phyloP scores from a whole-genome alignment of 2,888 invertebrate genomes.

The Syritta pipiens region DNA sequence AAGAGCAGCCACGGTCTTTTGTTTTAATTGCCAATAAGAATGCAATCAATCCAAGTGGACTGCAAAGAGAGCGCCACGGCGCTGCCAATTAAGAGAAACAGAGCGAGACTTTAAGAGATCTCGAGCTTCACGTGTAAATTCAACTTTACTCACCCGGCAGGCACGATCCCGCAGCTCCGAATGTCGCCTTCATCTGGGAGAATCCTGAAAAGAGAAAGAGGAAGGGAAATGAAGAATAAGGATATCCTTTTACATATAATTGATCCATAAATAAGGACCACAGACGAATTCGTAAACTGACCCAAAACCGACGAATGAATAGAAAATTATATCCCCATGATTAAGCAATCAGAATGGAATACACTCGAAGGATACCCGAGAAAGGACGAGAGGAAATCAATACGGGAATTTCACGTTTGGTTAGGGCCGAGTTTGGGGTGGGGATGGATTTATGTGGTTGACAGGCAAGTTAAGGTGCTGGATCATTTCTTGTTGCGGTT shows the following conservation, averaged over 20 bases:
- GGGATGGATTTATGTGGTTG: neutral
- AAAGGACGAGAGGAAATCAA: slow-evolving; percentile 23
- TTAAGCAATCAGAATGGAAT: slow-evolving; percentile 35
- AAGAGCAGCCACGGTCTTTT: slow-evolving; percentile 1
- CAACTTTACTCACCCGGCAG: slow-evolving; percentile 75
- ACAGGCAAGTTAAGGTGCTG: neutral
- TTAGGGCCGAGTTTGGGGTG: too few relatives aligned
- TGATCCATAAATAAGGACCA: slow-evolving; percentile 32
- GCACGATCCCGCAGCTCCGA: slow-evolving; percentile 75
- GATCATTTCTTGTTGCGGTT: neutral
- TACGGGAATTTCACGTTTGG: neutral
- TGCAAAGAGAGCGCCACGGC: slow-evolving; percentile 4
- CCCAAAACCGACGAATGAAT: slow-evolving; percentile 8
- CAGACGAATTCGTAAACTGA: slow-evolving; percentile 29
- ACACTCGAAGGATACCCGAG: slow-evolving; percentile 12
- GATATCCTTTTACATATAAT: slow-evolving; percentile 43
- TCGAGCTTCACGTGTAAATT: slow-evolving; percentile 15
- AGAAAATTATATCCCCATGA: slow-evolving; percentile 35
- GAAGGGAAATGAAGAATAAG: neutral
- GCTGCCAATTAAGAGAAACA: slow-evolving; percentile 15
- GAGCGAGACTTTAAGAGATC: neutral
- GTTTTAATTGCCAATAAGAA: slow-evolving; percentile 29
- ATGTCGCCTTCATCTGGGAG: slow-evolving; percentile 76
- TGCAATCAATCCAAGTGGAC: neutral
- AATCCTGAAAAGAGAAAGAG: slow-evolving; percentile 74